A percentile compares a stretch with the other conserved stretches of the same genome.
These are phyloP conservation scores for Rhea americana DNA, from an alignment of 2,113 vertebrate genomes.

Conservation along the genomic window DNA sequence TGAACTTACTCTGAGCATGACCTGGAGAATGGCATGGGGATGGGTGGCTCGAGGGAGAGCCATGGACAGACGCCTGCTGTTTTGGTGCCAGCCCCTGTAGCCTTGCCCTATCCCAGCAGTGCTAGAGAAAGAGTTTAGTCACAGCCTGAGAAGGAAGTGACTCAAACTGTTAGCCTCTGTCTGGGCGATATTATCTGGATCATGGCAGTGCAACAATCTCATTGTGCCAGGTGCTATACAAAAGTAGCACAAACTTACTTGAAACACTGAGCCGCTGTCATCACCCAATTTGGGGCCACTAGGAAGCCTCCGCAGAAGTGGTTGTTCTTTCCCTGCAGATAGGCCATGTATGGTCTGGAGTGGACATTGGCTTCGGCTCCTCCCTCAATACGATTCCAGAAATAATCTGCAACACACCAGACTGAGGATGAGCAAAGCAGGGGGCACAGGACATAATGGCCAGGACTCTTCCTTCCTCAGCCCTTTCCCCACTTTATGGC, in stretches of 20 bases:
- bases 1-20: not conserved
- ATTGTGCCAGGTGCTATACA: fast-evolving
- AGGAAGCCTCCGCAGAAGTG: constrained; percentile 46
- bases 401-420: not conserved
- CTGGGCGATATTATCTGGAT: fast-evolving
- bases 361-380: not conserved
- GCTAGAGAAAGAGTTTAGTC: not conserved
- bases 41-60: not conserved
- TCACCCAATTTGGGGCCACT: constrained; percentile 46
- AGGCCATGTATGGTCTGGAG: not conserved
- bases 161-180: fast-evolving
- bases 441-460: fast-evolving
- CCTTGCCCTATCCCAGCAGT: not conserved
- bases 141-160: fast-evolving
- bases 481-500: fast-evolving
- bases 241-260: not conserved
- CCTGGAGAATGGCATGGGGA: not conserved
- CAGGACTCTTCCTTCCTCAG: not conserved
- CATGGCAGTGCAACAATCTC: fast-evolving
- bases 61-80: not conserved
- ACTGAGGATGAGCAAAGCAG: fast-evolving
- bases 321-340: not conserved
- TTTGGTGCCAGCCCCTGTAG: fast-evolving
- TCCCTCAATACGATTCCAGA: not conserved
- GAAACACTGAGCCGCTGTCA: constrained; percentile 60